Base-by-base conservation (phyloP, 2,888 invertebrate genomes). In the Danaus chrysippus region DNA sequence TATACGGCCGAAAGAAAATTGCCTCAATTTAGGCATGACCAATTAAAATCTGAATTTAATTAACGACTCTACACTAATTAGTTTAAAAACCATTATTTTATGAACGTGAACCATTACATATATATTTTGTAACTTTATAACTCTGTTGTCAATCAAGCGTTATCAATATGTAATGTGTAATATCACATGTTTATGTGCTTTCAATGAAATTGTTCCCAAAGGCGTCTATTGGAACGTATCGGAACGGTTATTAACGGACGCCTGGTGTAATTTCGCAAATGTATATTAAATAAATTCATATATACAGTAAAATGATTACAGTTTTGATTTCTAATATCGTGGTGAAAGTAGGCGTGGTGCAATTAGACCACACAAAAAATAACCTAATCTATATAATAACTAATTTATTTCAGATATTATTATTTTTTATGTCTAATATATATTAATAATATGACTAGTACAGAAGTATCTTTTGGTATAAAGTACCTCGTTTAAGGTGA, bases 231-330 rank as follows among this genome's bases (percentile, higher is more conserved):
- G 23, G 23, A 34, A 34, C 23, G 74, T 74, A 77, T 75, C 73
- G 71, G 74, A 74, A 79, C 84, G 78, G 84, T 82, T 86, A 85
- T 72, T 84, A 86, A 44, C 61, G 65, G 67, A 68, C 68, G 65
- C 67, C 73, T 80, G 78, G 78, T 78, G 76, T 85, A 83, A 87
- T 87, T 86, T 87, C 66, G 84, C 84, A 83, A 85, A 83, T 80
- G 74, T 77, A 75, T 72, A 75, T 71, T 72, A 73, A 80, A 81
- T 80, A 77, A 77, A 79, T 78, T 77, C 72, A 79, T 81, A 79
- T 76, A 78, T 77, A 74, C 73, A 75, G 74, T 68, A 72, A 70
- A 72, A 69, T 81, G 78, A 81, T 81, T 77, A 73, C 70, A 57
- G 57, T 58, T 49, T 42, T 42, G 61, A 59, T 64, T 64, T 64